These are phyloP conservation scores for Graptemys geographica DNA, from an alignment of 2,797 vertebrate species.

Conservation along the genomic window DNA sequence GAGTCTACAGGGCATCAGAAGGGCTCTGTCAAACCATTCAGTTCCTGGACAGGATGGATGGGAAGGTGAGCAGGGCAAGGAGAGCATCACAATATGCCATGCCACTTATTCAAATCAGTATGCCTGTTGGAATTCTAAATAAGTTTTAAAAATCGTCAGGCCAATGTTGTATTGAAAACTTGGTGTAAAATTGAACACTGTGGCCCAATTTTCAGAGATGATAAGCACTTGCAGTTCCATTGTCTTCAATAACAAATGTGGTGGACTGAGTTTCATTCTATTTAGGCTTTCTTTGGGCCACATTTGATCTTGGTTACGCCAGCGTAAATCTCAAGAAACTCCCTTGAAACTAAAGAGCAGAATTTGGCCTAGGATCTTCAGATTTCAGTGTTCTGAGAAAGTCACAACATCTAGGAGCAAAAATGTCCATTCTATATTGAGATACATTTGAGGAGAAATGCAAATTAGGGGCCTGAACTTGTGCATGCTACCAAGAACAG, in stretches of 20 bases:
- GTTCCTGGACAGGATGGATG: slow-evolving; percentile 23
- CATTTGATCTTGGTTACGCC: not conserved
- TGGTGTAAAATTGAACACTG: not conserved
- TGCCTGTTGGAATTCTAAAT: not conserved
- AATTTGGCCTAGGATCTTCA: not conserved
- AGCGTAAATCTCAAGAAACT: not conserved
- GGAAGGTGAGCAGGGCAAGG: slow-evolving; percentile 26
- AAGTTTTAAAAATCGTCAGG: not conserved
- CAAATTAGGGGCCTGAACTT: not conserved
- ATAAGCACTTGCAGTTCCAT: not conserved
- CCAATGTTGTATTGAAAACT: not conserved
- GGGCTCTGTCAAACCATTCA: slow-evolving; percentile 58
- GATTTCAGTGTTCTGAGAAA: not conserved
- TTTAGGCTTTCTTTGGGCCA: not conserved
- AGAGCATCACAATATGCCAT: not conserved
- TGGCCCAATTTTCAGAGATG: not conserved
- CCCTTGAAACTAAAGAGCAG: not conserved
- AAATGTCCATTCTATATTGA: not conserved
- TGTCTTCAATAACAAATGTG: not conserved
- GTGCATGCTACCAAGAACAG: not conserved
- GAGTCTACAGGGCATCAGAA: slow-evolving; percentile 49
- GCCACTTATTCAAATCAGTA: not conserved
- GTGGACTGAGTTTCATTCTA: rapidly evolving
- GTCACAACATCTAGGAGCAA: not conserved
- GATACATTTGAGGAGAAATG: not conserved